phyloP scores from a whole-genome alignment of 1,140 invertebrate species.

The Drosophila biarmipes region DNA sequence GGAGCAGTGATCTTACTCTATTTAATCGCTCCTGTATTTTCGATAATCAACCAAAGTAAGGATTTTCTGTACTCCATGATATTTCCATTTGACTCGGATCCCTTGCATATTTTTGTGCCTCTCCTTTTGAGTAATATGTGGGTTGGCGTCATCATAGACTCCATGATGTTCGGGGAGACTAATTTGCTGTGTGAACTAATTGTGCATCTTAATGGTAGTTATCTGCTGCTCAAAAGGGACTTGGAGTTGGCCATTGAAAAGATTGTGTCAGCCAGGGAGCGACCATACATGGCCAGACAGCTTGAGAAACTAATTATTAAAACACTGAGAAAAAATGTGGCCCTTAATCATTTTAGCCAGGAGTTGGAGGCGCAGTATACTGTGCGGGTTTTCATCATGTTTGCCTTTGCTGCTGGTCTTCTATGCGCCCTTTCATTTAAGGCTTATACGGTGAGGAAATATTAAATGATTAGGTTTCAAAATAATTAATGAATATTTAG shows the following conservation, averaged over 20 bases:
- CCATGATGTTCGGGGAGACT: constrained; percentile 65
- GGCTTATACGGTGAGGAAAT: constrained; percentile 57
- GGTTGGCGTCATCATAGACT: constrained; percentile 59
- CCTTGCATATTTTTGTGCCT: constrained; percentile 54
- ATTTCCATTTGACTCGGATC: constrained; percentile 43
- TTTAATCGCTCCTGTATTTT: constrained; percentile 38
- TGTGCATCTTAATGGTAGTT: constrained; percentile 66
- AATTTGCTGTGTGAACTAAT: constrained; percentile 61
- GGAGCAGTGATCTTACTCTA: constrained; percentile 44
- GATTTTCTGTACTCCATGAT: constrained; percentile 68
- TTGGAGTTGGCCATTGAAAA: constrained; percentile 24
- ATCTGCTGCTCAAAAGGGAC: constrained; percentile 50
- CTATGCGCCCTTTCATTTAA: constrained; percentile 74
- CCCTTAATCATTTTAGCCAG: constrained; percentile 51
- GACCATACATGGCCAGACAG: constrained; percentile 41
- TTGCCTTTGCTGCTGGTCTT: constrained; percentile 59
- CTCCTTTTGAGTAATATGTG: constrained; percentile 62
- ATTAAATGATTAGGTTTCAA: background rate
- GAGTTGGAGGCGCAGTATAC: constrained; percentile 65
- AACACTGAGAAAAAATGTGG: constrained; percentile 53
- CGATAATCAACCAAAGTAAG: constrained; percentile 28
- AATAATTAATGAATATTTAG: no score
- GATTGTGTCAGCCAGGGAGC: constrained; percentile 24
- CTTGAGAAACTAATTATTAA: constrained; percentile 34
- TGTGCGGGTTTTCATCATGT: constrained; percentile 66